phyloP scores from a whole-genome alignment of 2,888 invertebrate species.

The Hydriomena furcata region DNA sequence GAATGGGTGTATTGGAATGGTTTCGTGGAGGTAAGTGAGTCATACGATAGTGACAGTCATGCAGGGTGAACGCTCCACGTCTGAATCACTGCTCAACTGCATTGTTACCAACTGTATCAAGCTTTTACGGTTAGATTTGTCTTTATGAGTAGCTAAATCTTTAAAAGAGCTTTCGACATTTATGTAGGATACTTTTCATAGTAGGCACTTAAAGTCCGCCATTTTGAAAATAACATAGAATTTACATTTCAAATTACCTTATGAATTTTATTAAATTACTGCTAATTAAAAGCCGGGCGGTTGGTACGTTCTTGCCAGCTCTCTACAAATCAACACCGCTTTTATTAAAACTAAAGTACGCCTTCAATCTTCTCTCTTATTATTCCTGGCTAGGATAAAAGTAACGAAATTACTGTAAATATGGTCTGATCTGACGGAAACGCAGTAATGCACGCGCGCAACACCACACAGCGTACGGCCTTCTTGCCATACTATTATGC shows the following conservation, averaged over 20 bases:
- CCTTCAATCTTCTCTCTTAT: too few relatives aligned
- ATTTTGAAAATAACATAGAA: too few relatives aligned
- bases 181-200: too few relatives aligned
- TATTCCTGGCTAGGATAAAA: neutral
- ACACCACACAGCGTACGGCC: conserved; percentile 31
- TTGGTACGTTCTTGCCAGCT: too few relatives aligned
- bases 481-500: conserved; percentile 68
- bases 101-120: conserved; percentile 29
- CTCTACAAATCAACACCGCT: too few relatives aligned
- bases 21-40: conserved; percentile 39
- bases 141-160: neutral
- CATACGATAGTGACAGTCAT: conserved; percentile 49
- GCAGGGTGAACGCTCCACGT: conserved; percentile 51
- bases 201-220: too few relatives aligned
- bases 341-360: too few relatives aligned
- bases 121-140: conserved; percentile 50
- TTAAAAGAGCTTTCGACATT: too few relatives aligned
- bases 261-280: too few relatives aligned
- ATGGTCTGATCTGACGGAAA: neutral
- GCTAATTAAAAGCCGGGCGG: too few relatives aligned
- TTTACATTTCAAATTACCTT: too few relatives aligned
- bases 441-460: neutral
- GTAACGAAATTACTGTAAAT: neutral
- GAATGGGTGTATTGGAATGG: conserved; percentile 58
- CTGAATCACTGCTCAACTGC: conserved; percentile 47